phyloP scores from a whole-genome alignment of 1,140 invertebrate genomes.

The Apis mellifera region DNA sequence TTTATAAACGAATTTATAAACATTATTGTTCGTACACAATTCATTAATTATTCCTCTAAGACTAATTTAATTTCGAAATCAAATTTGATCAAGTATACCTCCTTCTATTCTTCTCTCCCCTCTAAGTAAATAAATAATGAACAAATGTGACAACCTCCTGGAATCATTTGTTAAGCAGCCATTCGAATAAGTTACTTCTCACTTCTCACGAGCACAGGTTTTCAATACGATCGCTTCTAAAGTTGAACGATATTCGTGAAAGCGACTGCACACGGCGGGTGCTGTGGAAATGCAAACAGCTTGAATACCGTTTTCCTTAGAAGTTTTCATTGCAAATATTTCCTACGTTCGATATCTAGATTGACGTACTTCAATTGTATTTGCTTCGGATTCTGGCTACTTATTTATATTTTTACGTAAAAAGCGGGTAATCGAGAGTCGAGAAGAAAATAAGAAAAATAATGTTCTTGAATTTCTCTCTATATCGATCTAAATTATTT shows the following conservation, averaged over 20 bases:
- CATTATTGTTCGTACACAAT: too few relatives aligned
- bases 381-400: slow-evolving; percentile 19
- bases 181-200: slow-evolving; percentile 24
- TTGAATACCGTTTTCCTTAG: slow-evolving; percentile 37
- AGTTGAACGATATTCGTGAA: slow-evolving; percentile 53
- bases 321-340: slow-evolving; percentile 56
- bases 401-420: slow-evolving; percentile 9
- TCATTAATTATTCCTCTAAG: too few relatives aligned
- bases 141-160: not conserved
- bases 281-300: slow-evolving; percentile 50
- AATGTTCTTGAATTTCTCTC: too few relatives aligned
- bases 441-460: not conserved
- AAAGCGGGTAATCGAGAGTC: not conserved
- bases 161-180: slow-evolving; percentile 26
- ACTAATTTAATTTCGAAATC: too few relatives aligned
- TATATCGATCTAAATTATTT: too few relatives aligned
- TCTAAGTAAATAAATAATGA: slow-evolving; percentile 7
- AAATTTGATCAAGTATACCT: not conserved
- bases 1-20: too few relatives aligned
- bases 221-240: slow-evolving; percentile 16
- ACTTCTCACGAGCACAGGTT: slow-evolving; percentile 29
- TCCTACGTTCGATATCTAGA: slow-evolving; percentile 49
- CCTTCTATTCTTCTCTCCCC: not conserved
- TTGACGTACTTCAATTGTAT: slow-evolving; percentile 34
- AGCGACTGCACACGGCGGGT: slow-evolving; percentile 6